These are phyloP conservation scores for Priocnemis perturbator DNA, from an alignment of 2,888 invertebrate species.

Conservation along the genomic window DNA sequence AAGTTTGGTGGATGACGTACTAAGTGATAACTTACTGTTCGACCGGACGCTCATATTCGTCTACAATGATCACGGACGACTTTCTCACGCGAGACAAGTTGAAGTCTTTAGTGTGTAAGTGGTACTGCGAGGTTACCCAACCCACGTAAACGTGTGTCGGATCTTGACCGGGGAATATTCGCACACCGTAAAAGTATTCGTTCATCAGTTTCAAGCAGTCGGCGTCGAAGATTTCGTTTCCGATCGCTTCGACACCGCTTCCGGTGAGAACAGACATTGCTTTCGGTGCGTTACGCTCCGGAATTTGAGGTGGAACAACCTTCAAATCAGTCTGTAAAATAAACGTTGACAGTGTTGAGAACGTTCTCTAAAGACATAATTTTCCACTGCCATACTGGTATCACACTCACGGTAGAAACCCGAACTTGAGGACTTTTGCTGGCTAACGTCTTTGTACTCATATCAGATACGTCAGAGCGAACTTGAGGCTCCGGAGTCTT, in stretches of 20 bases:
- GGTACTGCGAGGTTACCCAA: constrained; percentile 99
- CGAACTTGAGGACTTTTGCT: constrained; percentile 69
- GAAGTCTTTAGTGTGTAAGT: constrained; percentile 92
- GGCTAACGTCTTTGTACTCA: constrained; percentile 58
- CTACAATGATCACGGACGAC: constrained; percentile 87
- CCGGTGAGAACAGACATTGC: constrained; percentile 83
- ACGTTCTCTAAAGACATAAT: not conserved
- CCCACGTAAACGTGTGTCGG: constrained; percentile 97
- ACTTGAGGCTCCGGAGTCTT: constrained; percentile 83
- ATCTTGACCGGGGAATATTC: constrained; percentile 96
- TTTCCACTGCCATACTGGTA: not conserved
- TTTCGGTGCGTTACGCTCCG: constrained; percentile 81
- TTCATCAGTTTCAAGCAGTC: constrained; percentile 94
- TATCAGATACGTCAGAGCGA: constrained; percentile 69
- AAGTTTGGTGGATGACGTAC: too few species aligned
- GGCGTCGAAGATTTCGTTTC: constrained; percentile 90
- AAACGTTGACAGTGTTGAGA: not conserved
- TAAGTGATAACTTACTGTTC: constrained; percentile 82
- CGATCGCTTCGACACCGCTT: constrained; percentile 86
- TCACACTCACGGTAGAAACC: constrained; percentile 69
- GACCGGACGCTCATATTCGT: constrained; percentile 86
- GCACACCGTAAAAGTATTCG: constrained; percentile 95
- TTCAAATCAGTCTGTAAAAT: constrained; percentile 79
- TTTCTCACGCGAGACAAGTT: constrained; percentile 91
- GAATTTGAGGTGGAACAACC: constrained; percentile 81